Conservation (phyloP, 2,888 invertebrate species). For the Epirrhoe tristata region DNA sequence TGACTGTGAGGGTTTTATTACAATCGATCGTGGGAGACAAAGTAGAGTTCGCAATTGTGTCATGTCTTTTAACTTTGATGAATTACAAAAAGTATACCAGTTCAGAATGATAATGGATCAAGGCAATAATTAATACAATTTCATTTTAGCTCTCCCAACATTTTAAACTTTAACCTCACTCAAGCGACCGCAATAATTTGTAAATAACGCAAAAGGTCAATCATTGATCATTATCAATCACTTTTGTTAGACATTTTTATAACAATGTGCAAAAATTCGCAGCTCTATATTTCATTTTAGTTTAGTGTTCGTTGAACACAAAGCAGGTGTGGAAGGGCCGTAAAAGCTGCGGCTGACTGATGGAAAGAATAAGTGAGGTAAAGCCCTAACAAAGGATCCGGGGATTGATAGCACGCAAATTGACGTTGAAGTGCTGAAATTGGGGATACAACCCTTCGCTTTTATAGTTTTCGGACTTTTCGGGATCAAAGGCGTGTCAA, state of each 20-base stretch:
- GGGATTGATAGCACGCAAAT: slow-evolving; percentile 28
- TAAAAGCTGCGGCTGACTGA: slow-evolving; percentile 17
- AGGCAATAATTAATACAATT: too few relatives aligned
- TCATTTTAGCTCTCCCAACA: too few relatives aligned
- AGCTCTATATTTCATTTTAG: neutral
- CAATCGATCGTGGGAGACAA: too few relatives aligned
- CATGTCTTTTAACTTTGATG: too few relatives aligned
- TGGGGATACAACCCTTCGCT: slow-evolving; percentile 28
- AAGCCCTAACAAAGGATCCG: slow-evolving; percentile 25
- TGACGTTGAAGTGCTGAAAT: slow-evolving; percentile 24
- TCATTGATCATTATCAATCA: too few relatives aligned
- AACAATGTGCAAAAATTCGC: neutral
- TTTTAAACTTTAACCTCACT: too few relatives aligned
- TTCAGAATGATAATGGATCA: too few relatives aligned
- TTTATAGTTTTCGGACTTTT: slow-evolving; percentile 19
- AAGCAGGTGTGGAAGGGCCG: slow-evolving; percentile 4
- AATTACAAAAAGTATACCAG: too few relatives aligned
- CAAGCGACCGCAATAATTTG: too few relatives aligned
- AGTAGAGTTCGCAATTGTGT: too few relatives aligned
- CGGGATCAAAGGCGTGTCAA: slow-evolving; percentile 5
- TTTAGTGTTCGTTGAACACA: slow-evolving; percentile 6
- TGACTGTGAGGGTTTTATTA: too few relatives aligned
- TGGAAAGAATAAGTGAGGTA: slow-evolving; percentile 28
- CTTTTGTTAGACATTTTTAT: neutral
- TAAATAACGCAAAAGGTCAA: too few relatives aligned